Base-by-base conservation (phyloP, 1,140 invertebrate genomes). In the Plodia interpunctella region DNA sequence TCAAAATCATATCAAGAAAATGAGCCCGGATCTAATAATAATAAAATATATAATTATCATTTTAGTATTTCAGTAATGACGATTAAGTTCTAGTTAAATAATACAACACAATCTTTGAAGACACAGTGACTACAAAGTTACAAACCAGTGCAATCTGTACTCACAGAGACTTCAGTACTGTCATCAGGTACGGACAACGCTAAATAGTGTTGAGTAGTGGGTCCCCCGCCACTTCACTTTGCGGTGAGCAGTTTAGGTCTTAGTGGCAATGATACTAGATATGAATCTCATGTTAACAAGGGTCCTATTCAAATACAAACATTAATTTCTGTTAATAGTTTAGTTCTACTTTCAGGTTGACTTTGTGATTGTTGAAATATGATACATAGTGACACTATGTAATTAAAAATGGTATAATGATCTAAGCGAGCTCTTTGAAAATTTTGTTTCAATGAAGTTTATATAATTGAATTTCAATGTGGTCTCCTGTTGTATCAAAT, bases 181-280 rank as follows among this genome's bases (percentile, higher is more conserved):
- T 25, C 6, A 62, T 71, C 69, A 78, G 67, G 72, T 78, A 74
- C 66, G 57, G 55, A 53, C 57, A 62, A 68, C 71, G 66, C 60
- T 55, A 68, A 56, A 76, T 75, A 74, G 66, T 75, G 62, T 25
- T 2, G 38, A 44, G 38, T 44, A 15, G 10, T 3, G 38, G 9
- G 56, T 76, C 74, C 70, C 67, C 62, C 69, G 67, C 62, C 66
- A 61, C 67, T 65, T 60, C 75, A 65, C 61, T 63, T 60, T 68
- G 72, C 68, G 69, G 73, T 65, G 68, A 66, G 60, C 70, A 74
- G 65, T 69, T 69, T 57, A 64, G 61, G 70, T 72, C 70, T 75
- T 69, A 68, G 63, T 35, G 63, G 59, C 49, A 57, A 59, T 30
- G 35, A 57, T 60, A 72, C 60, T 60, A 72, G 67, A 62, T 71